Percentiles rank a stretch among this genome's conserved stretches.
phyloP scores from a whole-genome alignment of 2,797 vertebrate species.

The Hapalemur alaotrensis region DNA sequence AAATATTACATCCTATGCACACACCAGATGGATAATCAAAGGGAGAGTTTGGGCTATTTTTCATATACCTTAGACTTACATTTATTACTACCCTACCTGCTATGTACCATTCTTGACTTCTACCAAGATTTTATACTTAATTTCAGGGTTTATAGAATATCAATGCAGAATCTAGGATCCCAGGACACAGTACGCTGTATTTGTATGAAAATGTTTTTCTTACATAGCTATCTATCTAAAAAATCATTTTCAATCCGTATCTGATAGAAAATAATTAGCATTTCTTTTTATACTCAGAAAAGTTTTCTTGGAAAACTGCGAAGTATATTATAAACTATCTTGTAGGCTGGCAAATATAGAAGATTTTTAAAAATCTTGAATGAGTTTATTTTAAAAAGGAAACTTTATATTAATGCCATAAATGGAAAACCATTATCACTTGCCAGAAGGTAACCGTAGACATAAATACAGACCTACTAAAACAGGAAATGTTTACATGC shows the following conservation, averaged over 20 bases:
- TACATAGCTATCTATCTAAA: neutral
- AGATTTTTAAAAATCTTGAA: slow-evolving; percentile 6
- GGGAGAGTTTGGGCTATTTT: neutral
- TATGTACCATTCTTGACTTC: neutral
- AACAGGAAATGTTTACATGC: neutral
- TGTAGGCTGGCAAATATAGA: neutral
- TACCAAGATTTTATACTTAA: neutral
- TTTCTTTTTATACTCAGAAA: slow-evolving; percentile 35
- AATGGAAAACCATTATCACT: slow-evolving; percentile 15
- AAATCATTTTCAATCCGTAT: neutral
- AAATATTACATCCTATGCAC: too few species aligned
- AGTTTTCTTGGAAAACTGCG: neutral
- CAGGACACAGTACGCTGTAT: neutral
- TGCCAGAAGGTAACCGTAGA: neutral
- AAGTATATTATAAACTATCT: neutral
- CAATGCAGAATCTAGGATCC: neutral
- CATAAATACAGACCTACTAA: neutral
- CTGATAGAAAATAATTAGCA: neutral
- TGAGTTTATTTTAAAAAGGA: slow-evolving; percentile 17
- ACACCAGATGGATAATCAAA: neutral
- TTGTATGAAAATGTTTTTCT: neutral
- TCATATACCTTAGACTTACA: neutral
- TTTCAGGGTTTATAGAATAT: neutral
- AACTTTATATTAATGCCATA: slow-evolving; percentile 10
- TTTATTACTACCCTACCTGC: neutral